Conservation (phyloP, 2,113 vertebrate genomes). For the Leiothrix lutea region DNA sequence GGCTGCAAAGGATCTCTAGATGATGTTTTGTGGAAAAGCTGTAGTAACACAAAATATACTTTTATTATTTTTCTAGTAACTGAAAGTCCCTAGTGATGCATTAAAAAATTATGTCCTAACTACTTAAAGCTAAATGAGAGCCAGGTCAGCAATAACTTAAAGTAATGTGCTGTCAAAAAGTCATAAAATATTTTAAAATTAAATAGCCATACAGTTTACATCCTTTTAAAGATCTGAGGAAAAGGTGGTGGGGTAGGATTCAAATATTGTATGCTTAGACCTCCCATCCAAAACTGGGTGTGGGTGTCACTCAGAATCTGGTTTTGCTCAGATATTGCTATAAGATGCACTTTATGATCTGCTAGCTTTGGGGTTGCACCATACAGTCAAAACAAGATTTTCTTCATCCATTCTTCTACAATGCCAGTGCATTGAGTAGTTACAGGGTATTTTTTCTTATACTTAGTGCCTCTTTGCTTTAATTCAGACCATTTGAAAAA, state of each 20-base stretch:
- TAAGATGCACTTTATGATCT: neutral
- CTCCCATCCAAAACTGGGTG: neutral
- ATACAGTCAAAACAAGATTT: neutral
- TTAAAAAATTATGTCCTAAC: neutral
- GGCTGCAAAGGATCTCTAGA: neutral
- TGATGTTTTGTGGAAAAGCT: neutral
- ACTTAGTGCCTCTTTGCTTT: neutral
- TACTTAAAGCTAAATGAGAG: neutral
- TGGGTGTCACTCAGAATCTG: neutral
- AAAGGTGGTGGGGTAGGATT: accelerated
- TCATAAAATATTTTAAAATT: neutral
- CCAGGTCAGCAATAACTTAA: neutral
- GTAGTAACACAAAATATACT: neutral
- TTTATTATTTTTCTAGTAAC: neutral
- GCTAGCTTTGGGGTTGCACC: neutral
- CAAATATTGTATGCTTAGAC: accelerated
- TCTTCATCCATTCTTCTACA: neutral
- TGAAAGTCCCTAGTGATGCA: neutral
- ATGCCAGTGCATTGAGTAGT: neutral
- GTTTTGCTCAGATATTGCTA: neutral
- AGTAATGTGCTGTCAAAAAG: neutral
- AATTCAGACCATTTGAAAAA: neutral
- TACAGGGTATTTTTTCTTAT: neutral
- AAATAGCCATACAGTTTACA: neutral
- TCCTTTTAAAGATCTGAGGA: neutral